These are phyloP conservation scores for Teleogryllus occipitalis DNA, from an alignment of 1,140 invertebrate genomes.

Conservation along the genomic window DNA sequence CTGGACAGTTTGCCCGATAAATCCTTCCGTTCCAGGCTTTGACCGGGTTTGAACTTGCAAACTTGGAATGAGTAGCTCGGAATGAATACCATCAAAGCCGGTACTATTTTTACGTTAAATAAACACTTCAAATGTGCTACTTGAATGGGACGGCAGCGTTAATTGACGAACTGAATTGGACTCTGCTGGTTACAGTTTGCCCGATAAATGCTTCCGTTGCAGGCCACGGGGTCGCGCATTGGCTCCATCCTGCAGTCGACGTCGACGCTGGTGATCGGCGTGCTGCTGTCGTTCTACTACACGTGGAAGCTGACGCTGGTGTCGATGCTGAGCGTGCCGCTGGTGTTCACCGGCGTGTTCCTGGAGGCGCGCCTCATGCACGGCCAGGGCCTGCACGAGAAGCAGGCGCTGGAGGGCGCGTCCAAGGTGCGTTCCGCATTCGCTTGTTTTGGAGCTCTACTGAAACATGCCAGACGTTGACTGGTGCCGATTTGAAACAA, in stretches of 20 bases:
- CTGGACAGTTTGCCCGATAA: too few species aligned
- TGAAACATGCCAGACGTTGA: too few species aligned
- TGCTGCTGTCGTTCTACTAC: constrained; percentile 64
- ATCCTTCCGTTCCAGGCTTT: too few species aligned
- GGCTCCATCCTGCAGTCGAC: constrained; percentile 69
- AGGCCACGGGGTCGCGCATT: constrained; percentile 72
- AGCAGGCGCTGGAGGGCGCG: constrained; percentile 53
- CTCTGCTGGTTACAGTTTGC: too few species aligned
- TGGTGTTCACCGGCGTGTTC: constrained; percentile 66
- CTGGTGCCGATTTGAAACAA: too few species aligned
- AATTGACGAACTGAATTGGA: too few species aligned
- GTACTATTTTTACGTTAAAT: too few species aligned
- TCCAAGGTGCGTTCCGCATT: constrained; percentile 37
- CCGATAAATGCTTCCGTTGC: constrained; percentile 18
- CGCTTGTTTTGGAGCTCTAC: neutral
- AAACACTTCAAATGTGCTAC: too few species aligned
- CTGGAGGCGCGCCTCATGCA: constrained; percentile 61
- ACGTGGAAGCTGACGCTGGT: constrained; percentile 76
- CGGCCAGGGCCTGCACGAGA: constrained; percentile 52
- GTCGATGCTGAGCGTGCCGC: constrained; percentile 63
- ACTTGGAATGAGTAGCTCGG: too few species aligned
- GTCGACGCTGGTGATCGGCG: constrained; percentile 59
- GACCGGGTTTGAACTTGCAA: too few species aligned
- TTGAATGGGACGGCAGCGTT: too few species aligned
- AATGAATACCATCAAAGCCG: too few species aligned